Percentiles rank a stretch among this genome's conserved stretches.
Conservation (phyloP, 2,888 invertebrate species). For the Drosophila mimetica region DNA sequence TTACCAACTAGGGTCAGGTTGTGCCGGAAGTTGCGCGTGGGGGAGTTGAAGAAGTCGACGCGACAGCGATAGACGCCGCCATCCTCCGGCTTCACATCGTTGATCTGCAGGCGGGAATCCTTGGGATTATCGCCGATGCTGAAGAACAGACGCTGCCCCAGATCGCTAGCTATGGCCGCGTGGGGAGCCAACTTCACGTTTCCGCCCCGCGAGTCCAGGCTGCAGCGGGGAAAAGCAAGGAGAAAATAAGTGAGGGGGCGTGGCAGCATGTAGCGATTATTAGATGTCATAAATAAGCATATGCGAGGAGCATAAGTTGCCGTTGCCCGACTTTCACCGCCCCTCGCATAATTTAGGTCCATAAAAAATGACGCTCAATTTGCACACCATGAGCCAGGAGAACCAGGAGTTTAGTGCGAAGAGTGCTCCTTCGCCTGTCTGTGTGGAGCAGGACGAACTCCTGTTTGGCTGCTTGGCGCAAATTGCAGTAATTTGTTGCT, state of each 20-base stretch:
- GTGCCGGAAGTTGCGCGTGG: conserved; percentile 93
- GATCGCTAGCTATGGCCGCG: conserved; percentile 91
- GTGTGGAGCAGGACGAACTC: conserved; percentile 12
- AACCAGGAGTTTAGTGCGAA: conserved; percentile 32
- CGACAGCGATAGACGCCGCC: conserved; percentile 94
- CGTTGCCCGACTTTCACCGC: conserved; percentile 34
- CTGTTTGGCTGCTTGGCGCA: conserved; percentile 71
- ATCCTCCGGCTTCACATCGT: conserved; percentile 89
- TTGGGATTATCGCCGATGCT: conserved; percentile 89
- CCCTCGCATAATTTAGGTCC: conserved; percentile 68
- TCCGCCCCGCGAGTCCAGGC: conserved; percentile 91
- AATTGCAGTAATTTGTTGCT: conserved; percentile 82
- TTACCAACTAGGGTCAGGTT: conserved; percentile 95
- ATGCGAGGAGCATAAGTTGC: conserved; percentile 69
- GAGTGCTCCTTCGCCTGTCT: conserved; percentile 27
- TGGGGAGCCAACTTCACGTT: conserved; percentile 88
- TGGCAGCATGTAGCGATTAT: conserved; percentile 63
- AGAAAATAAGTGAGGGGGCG: conserved; percentile 61
- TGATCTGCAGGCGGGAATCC: conserved; percentile 90
- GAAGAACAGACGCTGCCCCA: conserved; percentile 91
- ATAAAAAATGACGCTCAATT: conserved; percentile 77
- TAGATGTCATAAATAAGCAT: conserved; percentile 78
- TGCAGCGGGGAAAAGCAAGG: conserved; percentile 77
- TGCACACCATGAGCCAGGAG: conserved; percentile 55
- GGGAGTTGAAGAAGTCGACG: conserved; percentile 94